Percentiles rank a stretch among this genome's conserved stretches.
phyloP scores from a whole-genome alignment of 2,113 vertebrate species.

The Daphoenositta chrysoptera region DNA sequence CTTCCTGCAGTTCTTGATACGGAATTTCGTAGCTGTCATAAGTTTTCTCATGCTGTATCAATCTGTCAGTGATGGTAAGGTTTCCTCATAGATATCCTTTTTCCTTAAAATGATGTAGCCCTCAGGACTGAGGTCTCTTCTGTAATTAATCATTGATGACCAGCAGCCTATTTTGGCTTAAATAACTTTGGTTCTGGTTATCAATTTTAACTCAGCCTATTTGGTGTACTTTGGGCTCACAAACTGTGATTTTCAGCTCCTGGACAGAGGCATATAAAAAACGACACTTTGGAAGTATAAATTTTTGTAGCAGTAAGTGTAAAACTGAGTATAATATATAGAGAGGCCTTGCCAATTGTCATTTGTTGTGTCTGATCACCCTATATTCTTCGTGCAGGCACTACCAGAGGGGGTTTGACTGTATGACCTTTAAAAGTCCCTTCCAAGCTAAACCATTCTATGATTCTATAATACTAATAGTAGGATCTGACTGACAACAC shows the following conservation, averaged over 20 bases:
- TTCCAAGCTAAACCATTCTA: background rate
- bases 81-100: background rate
- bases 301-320: background rate
- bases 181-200: background rate
- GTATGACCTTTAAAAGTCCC: background rate
- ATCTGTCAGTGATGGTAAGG: background rate
- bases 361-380: background rate
- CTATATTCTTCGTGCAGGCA: fast-evolving
- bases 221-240: background rate
- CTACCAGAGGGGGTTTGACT: background rate
- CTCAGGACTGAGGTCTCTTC: background rate
- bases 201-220: background rate
- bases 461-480: background rate
- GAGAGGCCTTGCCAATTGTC: background rate
- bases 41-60: background rate
- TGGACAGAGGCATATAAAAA: background rate
- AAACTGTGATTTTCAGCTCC: background rate
- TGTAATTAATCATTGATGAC: background rate
- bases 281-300: background rate
- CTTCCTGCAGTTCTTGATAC: background rate
- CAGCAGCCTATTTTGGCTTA: background rate
- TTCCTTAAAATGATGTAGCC: background rate
- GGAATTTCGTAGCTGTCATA: background rate
- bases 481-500: background rate
- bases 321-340: background rate